Evolutionary conservation across 2,113 vertebrate genomes (phyloP).

Genomic region (Clarias batrachus): DNA sequence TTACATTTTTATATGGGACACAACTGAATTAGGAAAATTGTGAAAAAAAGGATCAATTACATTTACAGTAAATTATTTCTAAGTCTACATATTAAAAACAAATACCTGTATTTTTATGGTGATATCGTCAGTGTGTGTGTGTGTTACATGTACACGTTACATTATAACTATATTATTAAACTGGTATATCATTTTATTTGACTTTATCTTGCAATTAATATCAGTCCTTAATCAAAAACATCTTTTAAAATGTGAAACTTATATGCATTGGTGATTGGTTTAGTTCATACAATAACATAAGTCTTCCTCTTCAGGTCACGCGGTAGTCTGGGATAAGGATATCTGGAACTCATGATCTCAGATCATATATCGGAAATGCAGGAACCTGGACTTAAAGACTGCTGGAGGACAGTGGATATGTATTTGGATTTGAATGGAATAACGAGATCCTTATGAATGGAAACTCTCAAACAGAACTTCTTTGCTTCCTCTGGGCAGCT

Average conservation of each 20-base stretch:
- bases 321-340: conserved; percentile 69
- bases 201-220: background rate
- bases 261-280: background rate
- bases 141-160: background rate
- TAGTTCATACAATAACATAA: conserved; percentile 4
- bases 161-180: background rate
- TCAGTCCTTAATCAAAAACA: background rate
- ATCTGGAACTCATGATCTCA: conserved; percentile 48
- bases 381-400: conserved; percentile 57
- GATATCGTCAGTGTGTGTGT: no score
- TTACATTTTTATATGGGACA: background rate
- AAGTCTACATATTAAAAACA: background rate
- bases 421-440: conserved; percentile 58
- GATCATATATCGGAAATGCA: conserved; percentile 37
- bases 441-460: conserved; percentile 56
- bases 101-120: background rate
- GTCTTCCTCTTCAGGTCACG: conserved; percentile 69
- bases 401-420: conserved; percentile 50
- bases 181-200: background rate
- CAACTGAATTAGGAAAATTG: background rate
- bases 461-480: conserved; percentile 55
- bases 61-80: background rate
- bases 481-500: conserved; percentile 9
- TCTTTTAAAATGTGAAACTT: background rate
- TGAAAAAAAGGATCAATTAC: no score